phyloP scores from a whole-genome alignment of 2,888 invertebrate species.

The Drosophila recens region DNA sequence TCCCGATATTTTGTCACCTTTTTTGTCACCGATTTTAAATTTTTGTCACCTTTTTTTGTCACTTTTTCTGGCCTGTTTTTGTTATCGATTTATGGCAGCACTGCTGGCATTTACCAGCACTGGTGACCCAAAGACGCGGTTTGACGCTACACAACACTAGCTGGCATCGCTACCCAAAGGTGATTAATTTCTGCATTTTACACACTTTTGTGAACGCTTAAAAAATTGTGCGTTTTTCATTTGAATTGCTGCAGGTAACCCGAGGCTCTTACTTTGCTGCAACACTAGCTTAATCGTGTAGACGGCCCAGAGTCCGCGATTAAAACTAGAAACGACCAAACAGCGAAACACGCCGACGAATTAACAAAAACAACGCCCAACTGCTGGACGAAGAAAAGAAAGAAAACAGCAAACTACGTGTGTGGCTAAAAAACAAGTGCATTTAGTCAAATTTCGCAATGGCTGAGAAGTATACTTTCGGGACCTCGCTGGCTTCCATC shows the following conservation, averaged over 20 bases:
- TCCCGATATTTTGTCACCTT: too few relatives aligned
- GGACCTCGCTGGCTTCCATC: conserved; percentile 93
- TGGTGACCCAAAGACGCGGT: conserved; percentile 29
- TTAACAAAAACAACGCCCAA: conserved; percentile 72
- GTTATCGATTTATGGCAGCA: too few relatives aligned
- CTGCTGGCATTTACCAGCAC: conserved; percentile 14
- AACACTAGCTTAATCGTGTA: conserved; percentile 88
- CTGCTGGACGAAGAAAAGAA: conserved; percentile 19
- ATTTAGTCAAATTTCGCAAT: conserved; percentile 85
- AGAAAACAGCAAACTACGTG: conserved; percentile 49
- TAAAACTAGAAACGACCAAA: conserved; percentile 82
- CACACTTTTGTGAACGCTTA: conserved; percentile 39
- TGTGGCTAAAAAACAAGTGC: conserved; percentile 58
- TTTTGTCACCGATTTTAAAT: too few relatives aligned
- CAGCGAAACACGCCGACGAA: too few relatives aligned
- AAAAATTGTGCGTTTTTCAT: conserved; percentile 30
- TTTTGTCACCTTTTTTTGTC: too few relatives aligned
- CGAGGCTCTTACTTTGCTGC: conserved; percentile 27
- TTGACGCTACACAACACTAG: conserved; percentile 38
- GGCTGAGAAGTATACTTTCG: conserved; percentile 95
- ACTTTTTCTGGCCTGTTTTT: too few relatives aligned
- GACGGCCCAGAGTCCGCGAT: conserved; percentile 98
- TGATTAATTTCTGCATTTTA: conserved; percentile 66
- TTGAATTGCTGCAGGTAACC: conserved; percentile 32
- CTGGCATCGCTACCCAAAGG: conserved; percentile 35